These are phyloP conservation scores for Pristionchus pacificus DNA, from an alignment of 1,140 invertebrate genomes.

Conservation along the genomic window DNA sequence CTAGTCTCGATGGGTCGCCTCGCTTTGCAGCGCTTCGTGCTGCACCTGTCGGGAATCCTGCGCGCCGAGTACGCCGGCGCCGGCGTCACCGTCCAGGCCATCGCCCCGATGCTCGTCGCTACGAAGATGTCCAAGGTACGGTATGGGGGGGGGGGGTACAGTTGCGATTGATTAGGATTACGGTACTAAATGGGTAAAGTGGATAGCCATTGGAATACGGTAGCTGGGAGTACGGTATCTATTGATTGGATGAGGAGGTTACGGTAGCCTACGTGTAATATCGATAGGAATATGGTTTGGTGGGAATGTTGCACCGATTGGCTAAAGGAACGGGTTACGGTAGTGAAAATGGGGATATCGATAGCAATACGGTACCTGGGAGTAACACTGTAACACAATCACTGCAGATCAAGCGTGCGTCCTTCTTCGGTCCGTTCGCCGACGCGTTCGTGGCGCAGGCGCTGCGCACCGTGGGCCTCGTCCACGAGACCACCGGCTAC, in stretches of 20 bases:
- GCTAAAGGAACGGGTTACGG: no score
- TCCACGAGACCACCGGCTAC: constrained; percentile 51
- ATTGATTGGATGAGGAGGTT: no score
- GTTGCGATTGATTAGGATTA: no score
- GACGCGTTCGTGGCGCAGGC: constrained; percentile 40
- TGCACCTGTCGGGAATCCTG: constrained; percentile 38
- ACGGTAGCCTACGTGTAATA: no score
- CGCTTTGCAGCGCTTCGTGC: constrained; percentile 44
- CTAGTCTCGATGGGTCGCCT: no score
- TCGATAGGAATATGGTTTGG: no score
- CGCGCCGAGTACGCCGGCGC: constrained; percentile 44
- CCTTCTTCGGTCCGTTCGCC: constrained; percentile 48
- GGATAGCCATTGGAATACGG: no score
- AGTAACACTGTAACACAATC: not conserved
- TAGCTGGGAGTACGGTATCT: no score
- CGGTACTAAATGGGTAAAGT: no score
- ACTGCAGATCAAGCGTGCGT: constrained; percentile 15
- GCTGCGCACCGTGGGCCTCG: constrained; percentile 44
- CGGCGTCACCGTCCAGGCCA: constrained; percentile 44
- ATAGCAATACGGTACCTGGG: not conserved
- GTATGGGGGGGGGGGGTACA: no score
- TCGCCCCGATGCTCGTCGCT: constrained; percentile 53
- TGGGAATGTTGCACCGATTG: no score
- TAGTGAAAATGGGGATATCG: no score
- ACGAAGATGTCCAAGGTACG: constrained; percentile 56